Evolutionary conservation across 2,888 invertebrate species (phyloP), one percentile per base, ranked within the genome.

Genomic region (Amphipoea lucens): DNA sequence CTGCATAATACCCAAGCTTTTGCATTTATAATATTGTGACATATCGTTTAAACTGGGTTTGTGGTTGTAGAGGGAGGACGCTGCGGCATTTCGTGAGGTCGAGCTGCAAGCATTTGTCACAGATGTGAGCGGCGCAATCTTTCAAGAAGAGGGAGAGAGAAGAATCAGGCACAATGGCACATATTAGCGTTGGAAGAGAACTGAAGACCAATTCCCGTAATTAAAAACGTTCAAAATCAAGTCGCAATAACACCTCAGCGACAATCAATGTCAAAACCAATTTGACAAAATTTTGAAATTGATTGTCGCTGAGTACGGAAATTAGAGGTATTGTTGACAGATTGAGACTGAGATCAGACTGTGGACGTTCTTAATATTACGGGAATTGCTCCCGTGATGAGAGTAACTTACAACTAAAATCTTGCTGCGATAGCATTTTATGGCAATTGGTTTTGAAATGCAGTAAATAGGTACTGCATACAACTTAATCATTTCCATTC

Each of bases 11-110:
- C 11, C 9, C 9, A 67, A 80, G 40, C 84, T 65, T 73, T 69
- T 60, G 57, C 82, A 86, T 85, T 86, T 72, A 86, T 82, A 86
- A 82, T 65, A 82, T 72, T 86, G 68, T 86, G 82, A 86, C 86
- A 83, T 77, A 73, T 84, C 70, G 84, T 71, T 86, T 71, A 74
- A 86, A 78, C 48, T 54, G 60, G 66, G 67, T 63, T 70, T 69
- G 42, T 73, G 63, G 73, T 67, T 69, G 42, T 65, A 42, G 40
- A 48, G 36, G 71, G 74, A 74, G 84, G 79, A 84, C 79, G 84
- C 71, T 87, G 84, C 74, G 79, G 87, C 79, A 78, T 78, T 87
- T 78, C 45, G 67, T 86, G 78, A 78, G 83, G 78, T 83, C 74
- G 79, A 72, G 57, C 74, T 83, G 74, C 74, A 74, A 78, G 74